Percentiles rank a stretch among this genome's conserved stretches.
Evolutionary conservation across 2,888 invertebrate genomes (phyloP).

Genomic region (Halictus ligatus): DNA sequence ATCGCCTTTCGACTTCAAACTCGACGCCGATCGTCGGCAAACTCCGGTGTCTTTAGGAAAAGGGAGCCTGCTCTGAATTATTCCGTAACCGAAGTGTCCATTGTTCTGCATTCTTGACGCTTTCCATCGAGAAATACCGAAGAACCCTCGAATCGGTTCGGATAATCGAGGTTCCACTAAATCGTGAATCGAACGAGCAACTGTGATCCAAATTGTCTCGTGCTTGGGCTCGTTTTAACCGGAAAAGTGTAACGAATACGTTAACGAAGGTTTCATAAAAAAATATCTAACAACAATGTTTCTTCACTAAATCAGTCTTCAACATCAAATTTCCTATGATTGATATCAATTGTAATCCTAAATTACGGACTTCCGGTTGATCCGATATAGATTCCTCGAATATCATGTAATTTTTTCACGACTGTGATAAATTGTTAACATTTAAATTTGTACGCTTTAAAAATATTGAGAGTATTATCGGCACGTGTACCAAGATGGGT

Average conservation of each 20-base stretch:
- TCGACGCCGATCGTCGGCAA: not conserved
- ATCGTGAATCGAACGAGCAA: too few species aligned
- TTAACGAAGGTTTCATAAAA: not conserved
- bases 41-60: not conserved
- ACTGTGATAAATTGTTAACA: too few species aligned
- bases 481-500: too few species aligned
- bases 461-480: too few species aligned
- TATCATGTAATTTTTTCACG: too few species aligned
- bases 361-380: too few species aligned
- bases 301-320: not conserved
- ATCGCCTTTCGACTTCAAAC: constrained; percentile 6
- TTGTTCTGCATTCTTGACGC: not conserved
- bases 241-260: not conserved
- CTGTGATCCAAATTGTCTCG: not conserved
- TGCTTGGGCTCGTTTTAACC: not conserved
- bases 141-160: not conserved
- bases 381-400: too few species aligned
- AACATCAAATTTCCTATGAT: too few species aligned
- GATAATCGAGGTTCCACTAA: too few species aligned
- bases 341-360: too few species aligned
- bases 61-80: not conserved
- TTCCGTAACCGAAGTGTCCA: not conserved
- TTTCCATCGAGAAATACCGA: not conserved
- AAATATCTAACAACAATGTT: not conserved
- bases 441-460: too few species aligned